Evolutionary conservation across 1,140 invertebrate species (phyloP), one percentile per base, ranked within the genome.

Genomic region (Antheraea mylitta): DNA sequence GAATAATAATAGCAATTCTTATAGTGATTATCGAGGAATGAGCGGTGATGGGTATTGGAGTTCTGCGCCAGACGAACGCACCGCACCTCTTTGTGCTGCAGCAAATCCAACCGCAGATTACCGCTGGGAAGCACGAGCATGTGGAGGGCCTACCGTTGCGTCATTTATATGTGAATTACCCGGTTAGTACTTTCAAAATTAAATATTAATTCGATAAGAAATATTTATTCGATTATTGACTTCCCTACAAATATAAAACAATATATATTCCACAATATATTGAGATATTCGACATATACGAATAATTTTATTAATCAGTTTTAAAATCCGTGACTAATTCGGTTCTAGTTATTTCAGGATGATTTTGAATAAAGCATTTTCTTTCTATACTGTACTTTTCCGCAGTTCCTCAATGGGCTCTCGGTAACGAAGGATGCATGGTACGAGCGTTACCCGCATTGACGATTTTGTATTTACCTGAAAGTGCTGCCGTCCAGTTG

Each of bases 401-500:
- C 59, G 11, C 87, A 96, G 95, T 96, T 66, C 95, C 95, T 59
- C 90, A 93, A 78, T 96, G 95, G 95, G 95, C 95, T 1, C 88
- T 93, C 36, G 93, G 93, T 62, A 90, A 93, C 60, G 91, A 93
- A 71, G 92, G 93, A 3, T 96, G 95, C 75, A 93, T 95, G 77
- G 83, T 96, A n/a, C 94, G 94, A 58, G 95, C 95, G 37, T 85
- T 96, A 71, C 95, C 95, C 10, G 95, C 95, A 18, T 82, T 96
- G 64, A 96, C 95, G 11, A 94, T 95, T 59, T 92, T 95, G 45
- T 96, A 95, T 76, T 93, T 96, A 75, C 96, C 96, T 38, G 95
- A 96, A 72, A 95, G 96, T 80, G 94, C 97, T 22, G 94, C 97
- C 42, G 94, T 99, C 53, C 96, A 98, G 78, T 91, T 98, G 58